Evolutionary conservation across 2,797 vertebrate species (phyloP).

Genomic region (Stomatorhinus walkeri): DNA sequence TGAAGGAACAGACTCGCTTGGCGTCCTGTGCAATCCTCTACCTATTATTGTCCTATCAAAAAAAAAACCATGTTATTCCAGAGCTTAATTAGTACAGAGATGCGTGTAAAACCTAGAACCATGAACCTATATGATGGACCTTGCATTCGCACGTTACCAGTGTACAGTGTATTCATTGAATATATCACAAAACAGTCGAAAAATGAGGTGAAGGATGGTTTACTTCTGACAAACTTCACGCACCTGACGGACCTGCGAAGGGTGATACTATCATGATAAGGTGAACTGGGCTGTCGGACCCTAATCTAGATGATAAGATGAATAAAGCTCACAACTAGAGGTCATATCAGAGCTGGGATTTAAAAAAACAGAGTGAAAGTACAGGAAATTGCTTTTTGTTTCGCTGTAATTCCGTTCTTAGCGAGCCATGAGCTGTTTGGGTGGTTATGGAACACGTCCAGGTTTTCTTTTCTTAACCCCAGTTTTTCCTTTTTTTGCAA

Average conservation of each 20-base stretch:
- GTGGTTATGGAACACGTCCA: background rate
- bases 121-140: background rate
- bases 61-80: background rate
- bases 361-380: background rate
- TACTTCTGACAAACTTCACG: background rate
- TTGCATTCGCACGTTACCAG: background rate
- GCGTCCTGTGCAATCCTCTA: background rate
- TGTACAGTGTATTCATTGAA: background rate
- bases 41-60: background rate
- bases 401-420: background rate
- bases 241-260: background rate
- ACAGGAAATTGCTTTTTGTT: background rate
- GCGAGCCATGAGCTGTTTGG: background rate
- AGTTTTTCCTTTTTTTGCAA: background rate
- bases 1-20: background rate
- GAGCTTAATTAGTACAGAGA: background rate
- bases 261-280: background rate
- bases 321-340: background rate
- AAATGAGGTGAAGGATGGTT: background rate
- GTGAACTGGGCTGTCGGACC: background rate
- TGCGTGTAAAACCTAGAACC: background rate
- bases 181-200: background rate
- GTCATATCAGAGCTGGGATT: background rate
- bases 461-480: background rate
- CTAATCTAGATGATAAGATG: background rate